These are phyloP conservation scores for Borostomias antarcticus DNA, from an alignment of 2,797 vertebrate species.

Conservation along the genomic window DNA sequence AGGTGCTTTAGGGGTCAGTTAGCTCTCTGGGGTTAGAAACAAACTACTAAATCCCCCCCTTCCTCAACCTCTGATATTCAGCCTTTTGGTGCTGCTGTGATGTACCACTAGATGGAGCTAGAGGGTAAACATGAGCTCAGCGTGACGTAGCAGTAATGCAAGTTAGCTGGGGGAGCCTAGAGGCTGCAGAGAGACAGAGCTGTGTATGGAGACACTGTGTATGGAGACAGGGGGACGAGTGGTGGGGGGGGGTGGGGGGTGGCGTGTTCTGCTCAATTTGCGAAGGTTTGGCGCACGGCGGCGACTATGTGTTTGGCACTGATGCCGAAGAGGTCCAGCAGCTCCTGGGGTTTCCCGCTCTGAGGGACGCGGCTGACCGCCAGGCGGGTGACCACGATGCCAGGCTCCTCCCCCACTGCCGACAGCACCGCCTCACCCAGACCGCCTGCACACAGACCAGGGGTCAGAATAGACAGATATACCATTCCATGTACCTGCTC, in stretches of 20 bases:
- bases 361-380: slow-evolving; percentile 78
- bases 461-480: not conserved
- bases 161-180: not conserved
- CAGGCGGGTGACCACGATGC: slow-evolving; percentile 79
- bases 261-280: slow-evolving; percentile 62
- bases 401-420: slow-evolving; percentile 79
- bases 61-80: not conserved
- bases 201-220: not conserved
- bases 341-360: slow-evolving; percentile 79
- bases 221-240: slow-evolving; percentile 12
- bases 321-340: slow-evolving; percentile 84
- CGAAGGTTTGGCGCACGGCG: slow-evolving; percentile 77
- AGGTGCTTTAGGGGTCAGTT: too few relatives aligned
- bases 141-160: not conserved
- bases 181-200: slow-evolving; percentile 19
- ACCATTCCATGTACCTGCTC: not conserved
- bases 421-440: slow-evolving; percentile 85
- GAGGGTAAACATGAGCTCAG: not conserved
- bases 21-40: slow-evolving; percentile 5
- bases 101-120: slow-evolving; percentile 18
- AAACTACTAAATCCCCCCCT: not conserved
- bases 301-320: slow-evolving; percentile 77
- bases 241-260: not conserved
- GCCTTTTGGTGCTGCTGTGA: not conserved
- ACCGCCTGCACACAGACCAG: slow-evolving; percentile 77